A percentile compares a stretch with the other conserved stretches of the same genome.
Conservation (phyloP, 2,888 invertebrate species). For the Sarcophaga caerulescens region DNA sequence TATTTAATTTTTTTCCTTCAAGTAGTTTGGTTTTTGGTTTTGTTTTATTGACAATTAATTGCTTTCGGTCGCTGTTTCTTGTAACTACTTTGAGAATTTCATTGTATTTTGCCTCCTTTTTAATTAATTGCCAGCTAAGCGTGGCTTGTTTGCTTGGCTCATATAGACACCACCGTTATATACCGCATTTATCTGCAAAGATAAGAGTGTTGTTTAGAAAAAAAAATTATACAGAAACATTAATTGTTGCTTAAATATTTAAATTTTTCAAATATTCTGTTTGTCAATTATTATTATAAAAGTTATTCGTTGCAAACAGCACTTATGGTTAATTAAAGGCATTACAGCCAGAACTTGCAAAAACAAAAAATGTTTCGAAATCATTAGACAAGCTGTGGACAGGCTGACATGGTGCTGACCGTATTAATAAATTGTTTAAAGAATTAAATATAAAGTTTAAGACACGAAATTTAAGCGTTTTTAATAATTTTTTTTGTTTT, state of each 20-base stretch:
- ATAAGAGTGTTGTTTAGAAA: constrained; percentile 29
- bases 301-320: constrained; percentile 5
- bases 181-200: constrained; percentile 50
- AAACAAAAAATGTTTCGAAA: too few species aligned
- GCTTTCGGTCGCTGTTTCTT: constrained; percentile 34
- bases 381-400: not conserved
- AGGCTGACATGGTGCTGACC: constrained; percentile 42
- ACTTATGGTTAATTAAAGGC: constrained; percentile 39
- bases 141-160: constrained; percentile 13
- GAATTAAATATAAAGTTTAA: too few species aligned
- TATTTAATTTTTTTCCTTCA: too few species aligned
- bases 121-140: constrained; percentile 47
- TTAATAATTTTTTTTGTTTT: too few species aligned
- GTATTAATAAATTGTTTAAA: not conserved
- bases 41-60: constrained; percentile 44
- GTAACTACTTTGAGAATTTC: constrained; percentile 39
- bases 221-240: not conserved
- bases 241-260: constrained; percentile 51
- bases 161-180: not conserved
- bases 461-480: too few species aligned
- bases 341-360: not conserved
- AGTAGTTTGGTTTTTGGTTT: constrained; percentile 13
- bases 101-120: constrained; percentile 3
- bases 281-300: constrained; percentile 56
- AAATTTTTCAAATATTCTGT: constrained; percentile 33